Base-by-base conservation (phyloP, 2,113 vertebrate genomes). In the Bujurquina vittata region DNA sequence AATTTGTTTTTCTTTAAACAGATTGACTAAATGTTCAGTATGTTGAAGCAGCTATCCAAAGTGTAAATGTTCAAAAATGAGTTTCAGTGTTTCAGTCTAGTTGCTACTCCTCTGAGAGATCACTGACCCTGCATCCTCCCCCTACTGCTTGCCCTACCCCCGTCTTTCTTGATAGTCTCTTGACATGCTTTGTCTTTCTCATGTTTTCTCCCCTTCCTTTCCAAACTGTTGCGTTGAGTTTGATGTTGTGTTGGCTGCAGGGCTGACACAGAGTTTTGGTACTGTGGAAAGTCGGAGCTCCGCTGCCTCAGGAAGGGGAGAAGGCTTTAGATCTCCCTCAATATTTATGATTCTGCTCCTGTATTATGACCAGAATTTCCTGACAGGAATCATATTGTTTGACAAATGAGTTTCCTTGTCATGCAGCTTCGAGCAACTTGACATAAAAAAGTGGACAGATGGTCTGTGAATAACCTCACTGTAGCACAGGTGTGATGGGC, bases 1-100 rank as follows among this genome's bases (percentile, higher is more conserved):
- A 91, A 93, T 95, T 94, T 95, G 88, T 95, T 95, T 94, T 93
- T 84, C 91, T 93, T 93, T 75, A 77, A 91, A 82, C 89, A 89
- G 92, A 91, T 93, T 87, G 88, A 75, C 72, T 93, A 91, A 93
- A 92, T 84, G 87, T 92, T 94, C 75, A 57, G 84, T 90, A 88
- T 91, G 74, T 91, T 90, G 77, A 83, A 86, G 76, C 73, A 55
- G 88, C 72, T 67, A 90, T 83, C 84, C 84, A 79, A 89, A 89
- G 92, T 95, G 92, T 94, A 94, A 94, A 92, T 92, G 89, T 91
- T 87, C 81, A 74, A 90, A 91, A 88, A 80, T 52, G 12, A 49
- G 87, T 83, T 87, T 84, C 85, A 87, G 62, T 65, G 82, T 86
- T 92, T 87, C 79, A 81, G 49, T 87, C 65, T 80, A 65, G 84